phyloP scores from a whole-genome alignment of 2,888 invertebrate genomes.

The Smittia sp. region DNA sequence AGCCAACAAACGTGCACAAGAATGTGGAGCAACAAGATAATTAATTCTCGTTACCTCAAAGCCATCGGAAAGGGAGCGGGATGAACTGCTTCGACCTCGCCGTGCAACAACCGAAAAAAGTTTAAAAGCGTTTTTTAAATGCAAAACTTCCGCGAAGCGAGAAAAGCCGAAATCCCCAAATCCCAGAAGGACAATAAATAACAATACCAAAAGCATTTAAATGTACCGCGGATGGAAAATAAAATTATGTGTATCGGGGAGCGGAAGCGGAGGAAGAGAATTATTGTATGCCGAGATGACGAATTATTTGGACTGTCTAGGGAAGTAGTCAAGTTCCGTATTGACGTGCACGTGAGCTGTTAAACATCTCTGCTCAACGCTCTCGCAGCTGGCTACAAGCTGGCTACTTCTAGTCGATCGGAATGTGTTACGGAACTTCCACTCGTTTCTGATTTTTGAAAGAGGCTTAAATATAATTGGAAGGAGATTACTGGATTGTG shows the following conservation, averaged over 20 bases:
- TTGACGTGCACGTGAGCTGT: too few relatives aligned
- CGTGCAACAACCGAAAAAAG: not conserved
- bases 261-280: not conserved
- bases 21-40: not conserved
- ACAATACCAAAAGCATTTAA: constrained; percentile 23
- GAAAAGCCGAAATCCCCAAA: not conserved
- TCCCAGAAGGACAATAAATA: constrained; percentile 20
- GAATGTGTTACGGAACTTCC: too few relatives aligned
- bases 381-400: too few relatives aligned
- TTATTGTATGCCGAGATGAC: not conserved
- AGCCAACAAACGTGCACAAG: not conserved
- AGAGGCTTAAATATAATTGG: not conserved
- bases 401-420: too few relatives aligned
- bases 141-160: not conserved
- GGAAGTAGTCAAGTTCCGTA: too few relatives aligned
- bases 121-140: constrained; percentile 1
- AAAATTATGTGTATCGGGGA: not conserved
- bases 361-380: too few relatives aligned
- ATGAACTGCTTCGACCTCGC: too few relatives aligned
- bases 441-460: not conserved
- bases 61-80: too few relatives aligned
- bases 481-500: not conserved
- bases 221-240: not conserved
- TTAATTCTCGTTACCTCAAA: not conserved
- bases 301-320: not conserved